Base-by-base conservation (phyloP, 2,888 invertebrate species). In the Chymomyza fuscimana region DNA sequence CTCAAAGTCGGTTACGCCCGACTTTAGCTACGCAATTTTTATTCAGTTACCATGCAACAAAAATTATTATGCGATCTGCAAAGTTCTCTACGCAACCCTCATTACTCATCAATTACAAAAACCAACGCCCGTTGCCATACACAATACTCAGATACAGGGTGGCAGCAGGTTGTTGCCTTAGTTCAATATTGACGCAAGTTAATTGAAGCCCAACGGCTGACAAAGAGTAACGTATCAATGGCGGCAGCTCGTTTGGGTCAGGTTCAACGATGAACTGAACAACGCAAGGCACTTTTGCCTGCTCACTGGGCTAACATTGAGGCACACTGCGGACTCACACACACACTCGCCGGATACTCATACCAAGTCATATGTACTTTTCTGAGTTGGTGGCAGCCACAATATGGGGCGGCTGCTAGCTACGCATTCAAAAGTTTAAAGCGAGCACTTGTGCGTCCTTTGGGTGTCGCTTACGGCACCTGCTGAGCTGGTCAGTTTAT, bases 141-240 rank as follows among this genome's bases (percentile, higher is more conserved):
- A 65, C 56, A 56, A 1, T 16, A 16, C 52, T 54, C 56, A 46
- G 7, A 5, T 32, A 32, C 32, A 32, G 54, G 52, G 54, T 52
- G 58, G 58, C 32, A n/a, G 16, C 59, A 62, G 51, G 64, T 67
- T 78, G 71, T 70, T 75, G 70, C 79, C 70, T 78, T 79, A 72
- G 73, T 69, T 80, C 80, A 88, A 89, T 88, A 89, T 88, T 88
- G 89, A 89, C 78, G 77, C 79, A 82, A 79, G 80, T 88, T 89
- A 88, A 88, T 88, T 89, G 83, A 86, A 80, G 79, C 79, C 80
- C 83, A 78, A 46, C 22, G 59, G 59, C 62, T 19, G 22, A 70
- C 63, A 19, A 71, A 80, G 32, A 32, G 59, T 64, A 69, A 72
- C 50, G 64, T 81, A 77, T 82, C 87, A 79, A 86, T 83, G 70